Percentiles rank a stretch among this genome's conserved stretches.
Conservation (phyloP, 2,888 invertebrate genomes). For the Cheilosia vulpina region DNA sequence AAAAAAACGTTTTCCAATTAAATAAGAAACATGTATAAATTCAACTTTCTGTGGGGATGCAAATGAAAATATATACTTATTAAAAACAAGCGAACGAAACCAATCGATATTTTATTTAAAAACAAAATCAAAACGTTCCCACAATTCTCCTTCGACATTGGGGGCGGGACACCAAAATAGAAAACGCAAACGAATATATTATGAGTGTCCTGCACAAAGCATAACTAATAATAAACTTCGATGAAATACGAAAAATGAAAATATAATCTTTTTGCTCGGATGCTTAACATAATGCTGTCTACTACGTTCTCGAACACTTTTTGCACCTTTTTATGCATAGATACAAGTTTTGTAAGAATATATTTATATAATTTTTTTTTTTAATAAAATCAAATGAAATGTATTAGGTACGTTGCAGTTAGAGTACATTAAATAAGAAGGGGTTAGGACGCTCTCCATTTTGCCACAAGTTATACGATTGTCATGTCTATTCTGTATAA, state of each 20-base stretch:
- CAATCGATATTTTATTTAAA: conserved; percentile 79
- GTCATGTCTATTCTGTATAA: conserved; percentile 18
- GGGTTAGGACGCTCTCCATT: conserved; percentile 37
- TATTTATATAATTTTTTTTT: conserved; percentile 19
- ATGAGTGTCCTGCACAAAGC: conserved; percentile 55
- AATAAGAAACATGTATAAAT: conserved; percentile 74
- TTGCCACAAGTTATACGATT: conserved; percentile 34
- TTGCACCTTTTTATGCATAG: conserved; percentile 69
- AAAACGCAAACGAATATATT: conserved; percentile 30
- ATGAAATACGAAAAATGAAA: conserved; percentile 60
- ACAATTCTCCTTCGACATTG: conserved; percentile 41
- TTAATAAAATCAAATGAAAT: conserved; percentile 19
- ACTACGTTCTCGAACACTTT: conserved; percentile 74
- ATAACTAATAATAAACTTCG: conserved; percentile 42
- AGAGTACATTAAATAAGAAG: conserved; percentile 29
- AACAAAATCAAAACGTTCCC: conserved; percentile 31
- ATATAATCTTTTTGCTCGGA: conserved; percentile 79
- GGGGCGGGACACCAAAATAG: conserved; percentile 42
- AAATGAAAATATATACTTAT: conserved; percentile 76
- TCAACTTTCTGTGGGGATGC: conserved; percentile 80
- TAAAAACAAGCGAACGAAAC: conserved; percentile 70
- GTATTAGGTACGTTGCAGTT: conserved; percentile 27
- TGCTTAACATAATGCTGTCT: conserved; percentile 83
- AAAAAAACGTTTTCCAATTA: conserved; percentile 64
- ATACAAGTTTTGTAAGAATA: conserved; percentile 31